Evolutionary conservation across 2,113 vertebrate genomes (phyloP).

Genomic region (Chlorodrepanis virens): DNA sequence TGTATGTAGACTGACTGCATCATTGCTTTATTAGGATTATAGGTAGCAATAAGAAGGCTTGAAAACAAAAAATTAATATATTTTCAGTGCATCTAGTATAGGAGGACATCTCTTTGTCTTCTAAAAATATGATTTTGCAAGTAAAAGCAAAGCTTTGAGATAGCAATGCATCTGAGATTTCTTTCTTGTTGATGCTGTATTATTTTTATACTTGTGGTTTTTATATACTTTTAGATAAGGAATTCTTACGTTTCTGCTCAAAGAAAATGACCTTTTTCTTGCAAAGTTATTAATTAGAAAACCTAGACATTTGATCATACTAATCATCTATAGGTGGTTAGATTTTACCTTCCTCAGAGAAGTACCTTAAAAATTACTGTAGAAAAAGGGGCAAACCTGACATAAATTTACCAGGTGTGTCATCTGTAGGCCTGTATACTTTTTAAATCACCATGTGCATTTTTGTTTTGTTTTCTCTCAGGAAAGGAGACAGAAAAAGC

Average conservation of each 20-base stretch:
- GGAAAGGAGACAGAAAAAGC: constrained; percentile 91
- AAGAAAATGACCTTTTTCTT: neutral
- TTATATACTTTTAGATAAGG: neutral
- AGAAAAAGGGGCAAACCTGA: neutral
- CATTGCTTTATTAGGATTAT: neutral
- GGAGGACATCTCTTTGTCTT: neutral
- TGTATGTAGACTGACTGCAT: neutral
- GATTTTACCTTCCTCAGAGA: neutral
- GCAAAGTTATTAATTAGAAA: neutral
- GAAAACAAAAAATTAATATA: neutral
- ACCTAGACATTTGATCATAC: neutral
- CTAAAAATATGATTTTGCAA: neutral
- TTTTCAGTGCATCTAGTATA: neutral
- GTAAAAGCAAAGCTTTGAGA: neutral
- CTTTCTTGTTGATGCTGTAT: neutral
- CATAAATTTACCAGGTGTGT: neutral
- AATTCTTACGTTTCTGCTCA: neutral
- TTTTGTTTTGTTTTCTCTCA: constrained; percentile 40
- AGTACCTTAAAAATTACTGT: neutral
- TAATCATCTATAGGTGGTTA: neutral
- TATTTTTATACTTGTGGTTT: neutral
- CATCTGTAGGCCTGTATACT: neutral
- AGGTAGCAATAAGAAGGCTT: neutral
- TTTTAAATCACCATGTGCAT: neutral
- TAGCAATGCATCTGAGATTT: neutral